Base-by-base conservation (phyloP, 53 echinoderm and acorn worm genomes). In the Zoroaster sp. region DNA sequence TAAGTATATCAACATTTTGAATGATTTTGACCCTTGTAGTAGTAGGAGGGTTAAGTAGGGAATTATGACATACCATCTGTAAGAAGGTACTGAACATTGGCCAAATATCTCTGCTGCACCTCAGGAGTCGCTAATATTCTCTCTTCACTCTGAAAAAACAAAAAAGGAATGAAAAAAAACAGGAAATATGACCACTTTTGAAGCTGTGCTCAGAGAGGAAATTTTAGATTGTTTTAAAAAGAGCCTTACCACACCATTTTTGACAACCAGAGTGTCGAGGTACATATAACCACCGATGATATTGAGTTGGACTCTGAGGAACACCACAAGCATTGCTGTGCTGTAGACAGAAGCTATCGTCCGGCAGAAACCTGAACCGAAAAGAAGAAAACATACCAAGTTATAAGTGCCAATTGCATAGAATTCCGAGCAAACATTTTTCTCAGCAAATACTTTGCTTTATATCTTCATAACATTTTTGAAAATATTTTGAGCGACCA, bases 241-340 rank as follows among this genome's bases (percentile, higher is more conserved):
- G 15, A 33, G n/a, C 45, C 89, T 87, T 93, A 95, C 95, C 68
- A 88, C 23, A 59, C 93, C 93, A 86, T 92, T 95, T 65, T 93
- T 92, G 6, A 88, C 93, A 36, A 87, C 74, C 37, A 95, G 74
- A 17, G 83, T 95, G 52, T 97, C 97, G 5, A 97, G 92, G 35
- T 95, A 97, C 97, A 97, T 97, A 47, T 97, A 97, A 35, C 95
- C 97, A 18, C 97, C 97, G 1, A 97, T 89, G 20, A 97, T 94
- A 40, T 97, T 97, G 17, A 97, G 89, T 47, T 97, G 97, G 5
- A 97, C 93, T 55, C 97, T 90, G 12, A 97, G 72, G 68, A 95
- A 95, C 2, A 90, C 94, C 11, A 95, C 87, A 14, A 97, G 41
- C 89, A 95, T 81, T 11, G 92, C 93, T 42, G 94, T 90, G 72